A percentile compares a stretch with the other conserved stretches of the same genome.
Conservation (phyloP, 2,888 invertebrate species). For the Julus scandinavius region DNA sequence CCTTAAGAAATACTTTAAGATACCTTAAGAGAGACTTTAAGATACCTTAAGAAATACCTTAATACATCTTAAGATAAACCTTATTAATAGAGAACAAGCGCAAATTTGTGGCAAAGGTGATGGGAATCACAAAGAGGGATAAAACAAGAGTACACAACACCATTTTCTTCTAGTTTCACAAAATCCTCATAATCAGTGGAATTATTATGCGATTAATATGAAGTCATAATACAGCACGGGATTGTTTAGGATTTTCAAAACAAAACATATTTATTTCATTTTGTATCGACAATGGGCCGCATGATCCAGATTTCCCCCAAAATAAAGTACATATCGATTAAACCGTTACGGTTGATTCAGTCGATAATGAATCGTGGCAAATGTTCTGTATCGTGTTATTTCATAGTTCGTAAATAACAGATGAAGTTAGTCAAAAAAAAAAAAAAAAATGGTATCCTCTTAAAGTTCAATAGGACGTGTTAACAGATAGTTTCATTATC, state of each 20-base stretch:
- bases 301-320: not conserved
- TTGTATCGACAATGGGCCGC: not conserved
- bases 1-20: too few species aligned
- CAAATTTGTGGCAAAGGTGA: too few species aligned
- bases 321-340: not conserved
- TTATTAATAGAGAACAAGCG: too few species aligned
- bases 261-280: not conserved
- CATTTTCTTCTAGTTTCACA: too few species aligned
- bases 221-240: too few species aligned
- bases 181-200: too few species aligned
- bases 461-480: slow-evolving; percentile 25
- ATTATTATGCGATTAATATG: too few species aligned
- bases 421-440: not conserved
- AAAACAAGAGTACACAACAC: too few species aligned
- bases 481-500: slow-evolving; percentile 21
- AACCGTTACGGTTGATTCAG: not conserved
- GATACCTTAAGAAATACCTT: too few species aligned
- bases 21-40: too few species aligned
- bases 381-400: slow-evolving; percentile 24
- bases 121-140: too few species aligned
- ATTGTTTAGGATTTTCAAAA: not conserved
- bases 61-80: too few species aligned
- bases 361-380: not conserved
- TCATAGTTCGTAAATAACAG: slow-evolving; percentile 33
- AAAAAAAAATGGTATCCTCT: not conserved